Percentiles rank a stretch among this genome's conserved stretches.
phyloP scores from a whole-genome alignment of 2,113 vertebrate genomes.

The Alouatta palliata region DNA sequence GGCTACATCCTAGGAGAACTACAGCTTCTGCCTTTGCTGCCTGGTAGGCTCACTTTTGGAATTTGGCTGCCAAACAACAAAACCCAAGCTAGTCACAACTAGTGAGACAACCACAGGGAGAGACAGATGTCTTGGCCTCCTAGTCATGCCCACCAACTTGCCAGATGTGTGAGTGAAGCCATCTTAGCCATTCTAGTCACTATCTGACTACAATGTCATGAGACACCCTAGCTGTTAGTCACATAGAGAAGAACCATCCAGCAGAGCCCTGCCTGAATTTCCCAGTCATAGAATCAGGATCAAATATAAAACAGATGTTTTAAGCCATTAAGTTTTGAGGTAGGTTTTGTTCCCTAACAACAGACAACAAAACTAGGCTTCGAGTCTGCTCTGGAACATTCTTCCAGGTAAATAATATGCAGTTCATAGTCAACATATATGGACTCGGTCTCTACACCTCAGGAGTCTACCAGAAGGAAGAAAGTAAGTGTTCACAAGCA shows the following conservation, averaged over 20 bases:
- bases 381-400: neutral
- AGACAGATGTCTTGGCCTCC: neutral
- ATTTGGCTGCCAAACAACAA: neutral
- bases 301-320: neutral
- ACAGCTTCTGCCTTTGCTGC: neutral
- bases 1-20: neutral
- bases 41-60: neutral
- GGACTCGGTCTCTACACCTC: neutral
- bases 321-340: neutral
- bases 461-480: neutral
- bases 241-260: neutral
- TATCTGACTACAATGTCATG: neutral
- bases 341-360: constrained; percentile 23
- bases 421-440: neutral
- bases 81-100: neutral
- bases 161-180: neutral
- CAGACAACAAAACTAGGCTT: neutral
- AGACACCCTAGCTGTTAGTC: neutral
- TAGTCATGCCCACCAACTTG: neutral
- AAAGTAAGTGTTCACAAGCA: neutral
- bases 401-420: neutral
- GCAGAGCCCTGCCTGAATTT: neutral
- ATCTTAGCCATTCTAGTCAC: neutral
- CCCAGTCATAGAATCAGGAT: neutral
- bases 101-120: neutral